Percentiles rank a stretch among this genome's conserved stretches.
Conservation (phyloP, 2,797 vertebrate genomes). For the Lagocephalus sceleratus region DNA sequence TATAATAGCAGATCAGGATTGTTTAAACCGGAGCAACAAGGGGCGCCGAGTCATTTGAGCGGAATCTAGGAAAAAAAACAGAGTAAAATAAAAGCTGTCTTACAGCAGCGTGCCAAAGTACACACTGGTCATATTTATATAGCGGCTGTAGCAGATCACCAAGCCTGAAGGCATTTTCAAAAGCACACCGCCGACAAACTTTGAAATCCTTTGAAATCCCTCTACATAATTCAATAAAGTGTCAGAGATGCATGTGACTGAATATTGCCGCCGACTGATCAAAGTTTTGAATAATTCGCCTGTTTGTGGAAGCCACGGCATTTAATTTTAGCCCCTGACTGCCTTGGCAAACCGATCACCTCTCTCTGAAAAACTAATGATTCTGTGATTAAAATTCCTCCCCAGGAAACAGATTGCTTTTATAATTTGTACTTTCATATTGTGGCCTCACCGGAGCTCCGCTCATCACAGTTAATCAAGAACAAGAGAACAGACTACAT, state of each 20-base stretch:
- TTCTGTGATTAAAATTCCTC: constrained; percentile 44
- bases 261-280: constrained; percentile 8
- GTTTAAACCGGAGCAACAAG: too few relatives aligned
- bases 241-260: not conserved
- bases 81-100: too few relatives aligned
- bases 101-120: too few relatives aligned
- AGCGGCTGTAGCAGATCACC: too few relatives aligned
- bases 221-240: not conserved
- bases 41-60: too few relatives aligned
- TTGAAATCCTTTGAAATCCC: not conserved
- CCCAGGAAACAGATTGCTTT: constrained; percentile 54
- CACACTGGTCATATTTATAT: too few relatives aligned
- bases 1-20: too few relatives aligned
- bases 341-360: constrained; percentile 28
- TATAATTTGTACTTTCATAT: constrained; percentile 52
- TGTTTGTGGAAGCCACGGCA: constrained; percentile 13
- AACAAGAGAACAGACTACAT: constrained; percentile 60
- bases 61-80: too few relatives aligned
- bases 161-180: too few relatives aligned
- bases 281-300: constrained; percentile 12
- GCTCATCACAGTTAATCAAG: constrained; percentile 67
- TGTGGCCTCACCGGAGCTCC: constrained; percentile 41
- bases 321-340: constrained; percentile 24
- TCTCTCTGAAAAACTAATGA: constrained; percentile 30
- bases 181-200: not conserved